Conservation (phyloP, 2,113 vertebrate genomes). For the Melanostigma gelatinosum region DNA sequence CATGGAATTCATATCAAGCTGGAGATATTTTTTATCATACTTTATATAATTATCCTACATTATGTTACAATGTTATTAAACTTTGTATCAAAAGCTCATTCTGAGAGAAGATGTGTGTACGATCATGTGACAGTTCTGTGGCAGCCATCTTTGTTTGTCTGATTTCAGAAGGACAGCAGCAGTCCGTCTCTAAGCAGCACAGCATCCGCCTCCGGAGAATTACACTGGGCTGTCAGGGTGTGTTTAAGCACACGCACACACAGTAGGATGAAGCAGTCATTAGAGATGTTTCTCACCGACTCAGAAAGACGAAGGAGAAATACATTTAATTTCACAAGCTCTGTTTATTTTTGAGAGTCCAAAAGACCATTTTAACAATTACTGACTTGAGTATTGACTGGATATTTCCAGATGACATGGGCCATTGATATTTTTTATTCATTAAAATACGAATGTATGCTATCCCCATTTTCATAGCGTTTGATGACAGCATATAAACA, state of each 20-base stretch:
- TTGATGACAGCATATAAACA: background rate
- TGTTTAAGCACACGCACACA: constrained; percentile 60
- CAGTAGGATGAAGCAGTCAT: background rate
- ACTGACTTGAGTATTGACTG: background rate
- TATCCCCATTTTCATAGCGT: background rate
- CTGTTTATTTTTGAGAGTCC: background rate
- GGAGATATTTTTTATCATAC: background rate
- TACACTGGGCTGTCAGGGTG: constrained; percentile 96
- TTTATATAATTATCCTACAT: background rate
- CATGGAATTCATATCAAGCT: background rate
- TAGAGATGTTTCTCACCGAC: background rate
- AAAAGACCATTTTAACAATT: background rate
- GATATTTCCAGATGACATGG: background rate
- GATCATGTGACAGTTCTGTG: background rate
- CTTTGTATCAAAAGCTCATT: background rate
- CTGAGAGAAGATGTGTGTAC: background rate
- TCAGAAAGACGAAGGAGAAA: background rate
- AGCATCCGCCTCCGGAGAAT: constrained; percentile 79
- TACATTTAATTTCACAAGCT: background rate
- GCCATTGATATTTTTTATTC: background rate
- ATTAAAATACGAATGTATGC: background rate
- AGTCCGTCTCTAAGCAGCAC: constrained; percentile 89
- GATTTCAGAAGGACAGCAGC: constrained; percentile 90
- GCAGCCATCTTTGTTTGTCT: constrained; percentile 33
- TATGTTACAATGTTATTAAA: background rate